Evolutionary conservation across 2,113 vertebrate species (phyloP), one percentile per base, ranked within the genome.

Genomic region (Chauna torquata): DNA sequence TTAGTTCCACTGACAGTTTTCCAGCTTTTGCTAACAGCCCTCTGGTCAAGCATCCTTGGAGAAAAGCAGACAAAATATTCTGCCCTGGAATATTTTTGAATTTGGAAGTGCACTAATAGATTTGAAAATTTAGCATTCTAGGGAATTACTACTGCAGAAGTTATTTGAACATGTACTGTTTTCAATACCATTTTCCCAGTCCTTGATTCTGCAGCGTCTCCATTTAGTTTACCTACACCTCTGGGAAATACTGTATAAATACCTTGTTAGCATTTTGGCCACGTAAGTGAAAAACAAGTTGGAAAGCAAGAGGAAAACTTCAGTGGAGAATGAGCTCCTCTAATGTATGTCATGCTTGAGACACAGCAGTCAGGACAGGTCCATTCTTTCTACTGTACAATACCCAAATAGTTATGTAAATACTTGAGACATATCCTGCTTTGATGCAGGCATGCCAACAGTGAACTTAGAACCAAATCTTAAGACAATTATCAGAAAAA

Each of bases 11-110:
- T 68, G 83, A 82, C 64, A 91, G 59, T 80, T 96, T 96, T 86
- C 88, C 85, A 88, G 58, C 45, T 64, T 75, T 97, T 92, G 52
- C 77, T 96, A 82, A 94, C 72, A 96, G 79, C 50, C 64, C 75
- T 81, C 16, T 92, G 62, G 91, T 77, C 94, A 93, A 81, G 64
- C 88, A 85, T 96, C 97, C 62, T 59, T 42, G 62, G 96, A 97
- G 94, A 65, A 68, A 94, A 94, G 36, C 34, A 94, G 82, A 80
- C 58, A 94, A 91, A 96, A 72, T 80, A 86, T 84, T 88, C 71
- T 69, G 20, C 64, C 42, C 44, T 47, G 50, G 54, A 92, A 80
- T 94, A 88, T 42, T 94, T 97, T 92, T 82, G 66, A 95, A 91
- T 93, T 69, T 83, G 57, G 70, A 88, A 94, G 44, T n/a, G 50